Conservation (phyloP, 2,797 vertebrate genomes). For the Pyrocephalus nanus region DNA sequence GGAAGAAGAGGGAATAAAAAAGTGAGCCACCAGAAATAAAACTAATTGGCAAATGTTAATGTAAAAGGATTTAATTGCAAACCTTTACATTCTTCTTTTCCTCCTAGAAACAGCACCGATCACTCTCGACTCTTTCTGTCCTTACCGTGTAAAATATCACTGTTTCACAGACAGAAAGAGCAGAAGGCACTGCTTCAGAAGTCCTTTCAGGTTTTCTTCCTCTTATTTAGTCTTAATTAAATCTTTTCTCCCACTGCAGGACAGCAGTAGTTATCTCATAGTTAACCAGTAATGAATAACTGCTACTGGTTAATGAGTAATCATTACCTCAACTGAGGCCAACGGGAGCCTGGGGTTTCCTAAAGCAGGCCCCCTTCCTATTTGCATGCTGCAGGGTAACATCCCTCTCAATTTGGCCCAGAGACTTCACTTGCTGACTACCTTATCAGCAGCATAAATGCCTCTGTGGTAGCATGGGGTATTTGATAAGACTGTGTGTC, state of each 20-base stretch:
- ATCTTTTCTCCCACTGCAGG: constrained; percentile 34
- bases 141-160: not conserved
- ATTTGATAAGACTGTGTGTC: constrained; percentile 65
- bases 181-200: not conserved
- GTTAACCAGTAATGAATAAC: constrained; percentile 62
- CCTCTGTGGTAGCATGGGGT: constrained; percentile 51
- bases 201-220: constrained; percentile 1
- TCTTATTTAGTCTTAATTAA: constrained; percentile 46
- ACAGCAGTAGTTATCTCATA: constrained; percentile 40
- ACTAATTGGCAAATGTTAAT: not conserved
- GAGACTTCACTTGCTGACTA: constrained; percentile 35
- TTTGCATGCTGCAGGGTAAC: constrained; percentile 34
- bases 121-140: not conserved
- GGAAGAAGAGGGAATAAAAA: not conserved
- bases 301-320: constrained; percentile 60
- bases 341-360: constrained; percentile 27
- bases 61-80: not conserved
- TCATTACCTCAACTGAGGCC: constrained; percentile 46
- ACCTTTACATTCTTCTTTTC: not conserved
- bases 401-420: constrained; percentile 29
- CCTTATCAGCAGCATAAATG: constrained; percentile 54
- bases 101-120: not conserved
- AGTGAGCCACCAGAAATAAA: not conserved
- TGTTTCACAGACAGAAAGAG: not conserved
- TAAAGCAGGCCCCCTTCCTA: not conserved